These are phyloP conservation scores for Agelaius phoeniceus DNA, from an alignment of 2,113 vertebrate genomes.

Conservation along the genomic window DNA sequence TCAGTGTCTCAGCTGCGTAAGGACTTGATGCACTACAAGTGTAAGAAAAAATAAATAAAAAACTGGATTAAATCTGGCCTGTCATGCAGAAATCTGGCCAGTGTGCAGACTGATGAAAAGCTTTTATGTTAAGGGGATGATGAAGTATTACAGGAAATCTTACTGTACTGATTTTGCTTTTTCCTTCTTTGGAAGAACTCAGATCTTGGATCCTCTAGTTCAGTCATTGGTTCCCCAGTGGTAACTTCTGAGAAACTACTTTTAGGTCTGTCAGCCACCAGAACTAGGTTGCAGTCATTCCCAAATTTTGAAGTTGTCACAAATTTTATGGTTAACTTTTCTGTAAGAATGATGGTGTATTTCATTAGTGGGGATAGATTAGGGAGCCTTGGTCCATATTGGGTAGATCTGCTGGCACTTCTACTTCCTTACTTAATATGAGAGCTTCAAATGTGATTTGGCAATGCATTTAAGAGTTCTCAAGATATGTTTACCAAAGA, in stretches of 20 bases:
- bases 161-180: neutral
- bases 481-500: neutral
- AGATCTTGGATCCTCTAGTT: neutral
- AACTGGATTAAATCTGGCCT: neutral
- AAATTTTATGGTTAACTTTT: neutral
- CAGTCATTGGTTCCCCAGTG: neutral
- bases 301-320: neutral
- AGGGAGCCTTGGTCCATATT: neutral
- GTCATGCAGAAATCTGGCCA: neutral
- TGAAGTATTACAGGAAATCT: neutral
- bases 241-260: neutral
- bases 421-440: neutral
- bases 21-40: neutral
- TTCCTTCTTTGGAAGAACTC: neutral
- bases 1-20: neutral
- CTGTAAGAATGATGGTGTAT: neutral
- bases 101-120: neutral
- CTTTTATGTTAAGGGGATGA: neutral
- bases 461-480: neutral
- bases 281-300: neutral
- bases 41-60: neutral
- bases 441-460: neutral
- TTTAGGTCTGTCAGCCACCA: neutral
- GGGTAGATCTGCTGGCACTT: neutral
- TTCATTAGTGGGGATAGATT: neutral